Evolutionary conservation across 2,888 invertebrate species (phyloP), one percentile per base, ranked within the genome.

Genomic region (Chrysina gloriosa): DNA sequence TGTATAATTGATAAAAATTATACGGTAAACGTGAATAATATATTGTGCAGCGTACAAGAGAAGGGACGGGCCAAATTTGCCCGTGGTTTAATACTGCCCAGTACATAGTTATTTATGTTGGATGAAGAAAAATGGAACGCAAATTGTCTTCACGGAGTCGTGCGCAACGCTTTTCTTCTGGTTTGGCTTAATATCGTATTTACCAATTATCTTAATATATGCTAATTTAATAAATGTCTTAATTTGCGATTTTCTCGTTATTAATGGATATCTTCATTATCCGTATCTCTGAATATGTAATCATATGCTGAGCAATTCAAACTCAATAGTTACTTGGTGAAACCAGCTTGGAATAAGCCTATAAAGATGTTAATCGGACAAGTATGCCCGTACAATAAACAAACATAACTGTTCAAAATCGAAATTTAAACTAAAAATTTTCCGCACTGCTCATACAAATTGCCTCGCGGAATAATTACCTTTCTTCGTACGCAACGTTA

Each of bases 211-310:
- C 61, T 68, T 68, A 68, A 68, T 68, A 58, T 68, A 68, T 68
- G 68, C 68, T 68, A 68, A 68, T 68, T 68, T 68, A 68, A 68
- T 68, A 68, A 68, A 68, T 68, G 68, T 68, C 68, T 68, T 68
- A 56, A 68, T 68, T 65, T 47, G 68, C 47, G 68, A 58, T 68
- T 68, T 56, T 61, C 61, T 45, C 64, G 58, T 68, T 68, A 68
- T 64, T 68, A 68, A 68, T 64, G 65, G 65, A 68, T 65, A 56
- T 66, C 66, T 66, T 66, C 66, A 66, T 66, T 58, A 66, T 58
- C 45, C 58, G 47, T 47, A 66, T 58, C 48, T 58, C 36, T 47
- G 66, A 58, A 66, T 66, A 66, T 31, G 47, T 66, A 66, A 66
- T 66, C 31, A 66, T 58, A 66, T 31, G 23, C 16, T 39, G 14